Conservation (phyloP, 2,888 invertebrate species). For the Volucella inflata region DNA sequence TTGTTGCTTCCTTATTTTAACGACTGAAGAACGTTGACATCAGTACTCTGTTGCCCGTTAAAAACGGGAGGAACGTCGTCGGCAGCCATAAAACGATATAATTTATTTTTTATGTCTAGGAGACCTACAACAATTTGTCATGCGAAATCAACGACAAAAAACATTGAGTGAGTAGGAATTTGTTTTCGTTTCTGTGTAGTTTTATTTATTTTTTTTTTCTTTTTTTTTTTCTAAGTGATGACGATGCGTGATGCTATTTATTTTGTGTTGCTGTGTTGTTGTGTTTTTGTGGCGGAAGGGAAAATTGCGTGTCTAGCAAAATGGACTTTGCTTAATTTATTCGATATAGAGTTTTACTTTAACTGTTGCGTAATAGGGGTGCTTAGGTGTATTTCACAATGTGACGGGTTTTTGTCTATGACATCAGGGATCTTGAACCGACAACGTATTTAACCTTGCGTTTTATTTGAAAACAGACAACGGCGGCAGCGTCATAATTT, state of each 20-base stretch:
- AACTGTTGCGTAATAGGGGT: background rate
- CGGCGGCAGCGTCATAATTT: too few species aligned
- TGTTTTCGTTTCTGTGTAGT: too few species aligned
- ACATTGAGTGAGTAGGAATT: slow-evolving; percentile 6
- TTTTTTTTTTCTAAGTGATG: slow-evolving; percentile 22
- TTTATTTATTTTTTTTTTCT: too few species aligned
- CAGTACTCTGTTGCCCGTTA: too few species aligned
- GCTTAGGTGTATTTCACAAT: background rate
- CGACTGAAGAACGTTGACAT: background rate
- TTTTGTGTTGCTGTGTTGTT: background rate
- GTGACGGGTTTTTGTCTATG: slow-evolving; percentile 1
- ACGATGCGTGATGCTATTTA: slow-evolving; percentile 1
- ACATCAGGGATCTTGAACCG: slow-evolving; percentile 12
- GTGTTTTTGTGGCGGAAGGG: too few species aligned
- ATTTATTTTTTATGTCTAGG: slow-evolving; percentile 22
- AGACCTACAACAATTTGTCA: slow-evolving; percentile 23
- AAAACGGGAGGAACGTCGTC: too few species aligned
- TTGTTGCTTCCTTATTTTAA: slow-evolving; percentile 8
- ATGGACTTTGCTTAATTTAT: slow-evolving; percentile 10
- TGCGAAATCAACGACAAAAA: slow-evolving; percentile 9
- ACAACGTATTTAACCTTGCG: background rate
- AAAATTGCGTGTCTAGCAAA: slow-evolving; percentile 7
- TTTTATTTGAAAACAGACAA: too few species aligned
- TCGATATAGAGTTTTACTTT: background rate
- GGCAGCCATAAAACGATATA: slow-evolving; percentile 1